Percentiles rank a stretch among this genome's conserved stretches.
These are phyloP conservation scores for Mesaphorura yosii DNA, from an alignment of 1,140 invertebrate species.

Conservation along the genomic window DNA sequence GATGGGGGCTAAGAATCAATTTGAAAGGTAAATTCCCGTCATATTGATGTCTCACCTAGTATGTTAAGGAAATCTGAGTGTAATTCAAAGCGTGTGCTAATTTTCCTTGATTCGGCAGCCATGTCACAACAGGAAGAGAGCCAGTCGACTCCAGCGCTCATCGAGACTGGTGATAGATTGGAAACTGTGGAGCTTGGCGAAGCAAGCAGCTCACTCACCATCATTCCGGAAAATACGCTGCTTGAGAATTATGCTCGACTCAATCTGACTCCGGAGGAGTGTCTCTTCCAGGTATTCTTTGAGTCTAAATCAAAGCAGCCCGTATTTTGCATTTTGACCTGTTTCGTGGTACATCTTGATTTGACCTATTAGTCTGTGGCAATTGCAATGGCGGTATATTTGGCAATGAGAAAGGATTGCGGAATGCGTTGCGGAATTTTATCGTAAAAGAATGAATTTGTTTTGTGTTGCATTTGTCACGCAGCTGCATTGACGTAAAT, in stretches of 20 bases:
- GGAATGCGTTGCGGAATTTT: no score
- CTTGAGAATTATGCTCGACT: slow-evolving; percentile 72
- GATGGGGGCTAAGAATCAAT: slow-evolving; percentile 66
- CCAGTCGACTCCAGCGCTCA: slow-evolving; percentile 66
- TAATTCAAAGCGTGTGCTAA: neutral
- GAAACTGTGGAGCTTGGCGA: slow-evolving; percentile 36
- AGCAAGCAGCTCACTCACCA: slow-evolving; percentile 52
- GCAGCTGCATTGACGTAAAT: no score
- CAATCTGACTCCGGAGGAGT: slow-evolving; percentile 73
- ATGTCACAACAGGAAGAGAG: slow-evolving; percentile 64
- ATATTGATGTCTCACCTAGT: neutral
- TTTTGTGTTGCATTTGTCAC: no score
- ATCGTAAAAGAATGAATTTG: no score
- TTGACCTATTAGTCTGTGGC: no score
- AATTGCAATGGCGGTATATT: no score
- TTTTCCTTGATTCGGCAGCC: slow-evolving; percentile 35
- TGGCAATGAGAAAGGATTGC: no score
- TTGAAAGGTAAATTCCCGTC: slow-evolving; percentile 65
- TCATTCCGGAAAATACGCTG: slow-evolving; percentile 70
- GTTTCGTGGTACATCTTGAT: no score
- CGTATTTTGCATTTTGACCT: no score
- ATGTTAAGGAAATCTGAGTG: neutral
- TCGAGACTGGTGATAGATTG: slow-evolving; percentile 49
- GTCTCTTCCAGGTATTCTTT: slow-evolving; percentile 59
- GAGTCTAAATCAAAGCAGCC: no score